Evolutionary conservation across 2,113 vertebrate genomes (phyloP), one percentile per base, ranked within the genome.

Genomic region (Baryphthengus martii): DNA sequence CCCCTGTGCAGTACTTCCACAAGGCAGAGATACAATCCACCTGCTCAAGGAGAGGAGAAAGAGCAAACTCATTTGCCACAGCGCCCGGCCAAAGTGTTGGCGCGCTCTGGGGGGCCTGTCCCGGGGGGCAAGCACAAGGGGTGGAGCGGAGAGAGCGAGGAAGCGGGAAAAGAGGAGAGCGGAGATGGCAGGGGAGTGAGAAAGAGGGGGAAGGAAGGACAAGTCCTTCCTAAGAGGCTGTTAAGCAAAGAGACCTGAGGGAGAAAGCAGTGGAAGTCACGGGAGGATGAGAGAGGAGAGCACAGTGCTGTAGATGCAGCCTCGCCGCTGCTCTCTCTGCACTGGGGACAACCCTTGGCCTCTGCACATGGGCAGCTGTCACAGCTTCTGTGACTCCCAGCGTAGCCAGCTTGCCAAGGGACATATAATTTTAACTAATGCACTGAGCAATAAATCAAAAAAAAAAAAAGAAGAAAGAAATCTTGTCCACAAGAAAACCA

Each of bases 81-180:
- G 63, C 3, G 26, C 39, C 16, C 0, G 7, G 52, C 0, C 6
- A 14, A 67, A 52, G 15, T 1, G 24, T 10, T 0, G 1, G 42
- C 28, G 44, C 0, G 3, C 28, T 35, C 78, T 14, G 35, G 9
- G 26, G 53, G 71, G 44, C 20, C 8, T 13, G 24, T 58, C 25
- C n/a, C 1, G 0, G 13, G 13, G 45, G 44, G 5, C 47, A 39
- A 77, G n/a, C 28, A 7, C 10, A 18, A 3, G 28, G 8, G n/a
- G 6, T 0, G 1, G 61, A 45, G 73, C 47, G 6, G 23, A 77
- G 40, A 74, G 26, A 23, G 49, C 0, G 0, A 63, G 37, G 28
- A 42, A 7, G 20, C 7, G 61, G 29, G 58, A 37, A 56, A 50
- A 29, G 40, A 42, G 29, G 50, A 39, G 28, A 88, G 49, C 31